phyloP scores from a whole-genome alignment of 2,888 invertebrate genomes.

The Phoronis australis region DNA sequence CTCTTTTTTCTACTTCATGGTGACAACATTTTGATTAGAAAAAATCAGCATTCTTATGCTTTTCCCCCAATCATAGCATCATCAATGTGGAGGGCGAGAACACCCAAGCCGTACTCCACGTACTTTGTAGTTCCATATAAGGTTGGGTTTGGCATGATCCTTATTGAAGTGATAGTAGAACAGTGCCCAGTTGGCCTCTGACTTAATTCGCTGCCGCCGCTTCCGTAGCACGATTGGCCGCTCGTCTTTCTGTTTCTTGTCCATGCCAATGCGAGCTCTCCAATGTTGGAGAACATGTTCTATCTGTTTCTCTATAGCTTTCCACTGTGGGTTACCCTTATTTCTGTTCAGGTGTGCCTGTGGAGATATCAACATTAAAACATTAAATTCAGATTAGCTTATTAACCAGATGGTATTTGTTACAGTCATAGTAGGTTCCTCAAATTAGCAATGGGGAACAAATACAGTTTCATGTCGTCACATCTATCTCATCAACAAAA shows the following conservation, averaged over 20 bases:
- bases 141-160: slow-evolving; percentile 91
- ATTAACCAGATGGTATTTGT: too few species aligned
- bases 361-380: too few species aligned
- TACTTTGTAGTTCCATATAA: slow-evolving; percentile 98
- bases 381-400: too few species aligned
- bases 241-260: slow-evolving; percentile 42
- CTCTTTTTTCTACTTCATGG: too few species aligned
- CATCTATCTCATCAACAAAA: too few species aligned
- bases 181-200: slow-evolving; percentile 82
- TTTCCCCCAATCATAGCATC: background rate
- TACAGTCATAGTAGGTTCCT: too few species aligned
- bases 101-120: background rate
- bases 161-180: slow-evolving; percentile 93
- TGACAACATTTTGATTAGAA: too few species aligned
- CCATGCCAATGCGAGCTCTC: slow-evolving; percentile 53
- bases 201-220: slow-evolving; percentile 80
- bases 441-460: too few species aligned
- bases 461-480: too few species aligned
- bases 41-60: background rate
- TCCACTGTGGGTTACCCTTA: slow-evolving; percentile 40
- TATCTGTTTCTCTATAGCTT: slow-evolving; percentile 53
- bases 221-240: slow-evolving; percentile 87
- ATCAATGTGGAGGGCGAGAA: background rate
- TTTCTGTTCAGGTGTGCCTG: slow-evolving; percentile 47
- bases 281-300: slow-evolving; percentile 56